These are phyloP conservation scores for Acheta domesticus DNA, from an alignment of 2,888 invertebrate species.

Conservation along the genomic window DNA sequence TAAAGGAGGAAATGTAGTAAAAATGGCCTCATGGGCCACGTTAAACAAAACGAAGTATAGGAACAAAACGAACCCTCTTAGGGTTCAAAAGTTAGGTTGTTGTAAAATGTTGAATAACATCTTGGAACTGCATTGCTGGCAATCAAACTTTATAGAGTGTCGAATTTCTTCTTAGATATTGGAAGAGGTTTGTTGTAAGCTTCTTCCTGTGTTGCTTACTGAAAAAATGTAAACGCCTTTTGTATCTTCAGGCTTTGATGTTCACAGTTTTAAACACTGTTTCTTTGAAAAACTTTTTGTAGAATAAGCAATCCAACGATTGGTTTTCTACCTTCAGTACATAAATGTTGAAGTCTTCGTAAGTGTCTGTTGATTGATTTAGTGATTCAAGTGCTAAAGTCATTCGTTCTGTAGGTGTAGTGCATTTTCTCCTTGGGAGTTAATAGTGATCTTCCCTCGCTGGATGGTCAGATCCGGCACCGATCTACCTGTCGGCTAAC, in stretches of 20 bases:
- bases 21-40: no score
- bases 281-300: not conserved
- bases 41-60: no score
- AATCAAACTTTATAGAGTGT: conserved; percentile 27
- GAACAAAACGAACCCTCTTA: no score
- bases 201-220: conserved; percentile 19
- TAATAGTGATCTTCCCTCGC: no score
- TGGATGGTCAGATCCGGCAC: no score
- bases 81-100: conserved; percentile 20
- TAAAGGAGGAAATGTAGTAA: no score
- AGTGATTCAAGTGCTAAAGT: no score
- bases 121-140: conserved; percentile 22
- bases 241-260: conserved; percentile 27
- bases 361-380: no score
- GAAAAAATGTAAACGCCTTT: conserved; percentile 3
- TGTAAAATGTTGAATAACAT: conserved; percentile 28
- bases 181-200: conserved; percentile 23
- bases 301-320: conserved; percentile 24
- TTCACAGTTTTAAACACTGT: conserved; percentile 21
- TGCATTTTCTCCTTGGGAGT: no score
- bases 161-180: conserved; percentile 26
- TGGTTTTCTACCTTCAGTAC: conserved; percentile 24
- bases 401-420: no score
- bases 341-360: no score
- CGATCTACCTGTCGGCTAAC: no score